phyloP scores from a whole-genome alignment of 2,797 vertebrate species.

The Vultur gryphus region DNA sequence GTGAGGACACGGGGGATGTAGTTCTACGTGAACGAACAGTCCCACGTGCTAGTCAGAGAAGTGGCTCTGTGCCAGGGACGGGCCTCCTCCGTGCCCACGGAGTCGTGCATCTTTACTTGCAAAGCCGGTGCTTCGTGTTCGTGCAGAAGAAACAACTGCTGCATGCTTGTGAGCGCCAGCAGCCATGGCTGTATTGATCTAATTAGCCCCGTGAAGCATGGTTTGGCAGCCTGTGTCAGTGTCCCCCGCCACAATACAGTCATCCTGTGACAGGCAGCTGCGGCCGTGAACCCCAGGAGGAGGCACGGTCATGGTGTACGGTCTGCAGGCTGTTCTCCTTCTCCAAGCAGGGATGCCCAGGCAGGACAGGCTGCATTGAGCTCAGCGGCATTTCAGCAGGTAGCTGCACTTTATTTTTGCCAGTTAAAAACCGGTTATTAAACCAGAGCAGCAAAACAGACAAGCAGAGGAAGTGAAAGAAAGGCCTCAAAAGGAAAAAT shows the following conservation, averaged over 20 bases:
- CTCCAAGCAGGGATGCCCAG: not conserved
- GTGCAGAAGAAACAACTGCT: not conserved
- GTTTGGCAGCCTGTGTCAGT: not conserved
- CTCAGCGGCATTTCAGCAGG: not conserved
- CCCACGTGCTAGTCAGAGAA: not conserved
- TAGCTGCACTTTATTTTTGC: not conserved
- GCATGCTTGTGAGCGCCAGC: not conserved
- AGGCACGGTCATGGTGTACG: fast-evolving
- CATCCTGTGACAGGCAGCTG: not conserved
- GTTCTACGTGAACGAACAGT: not conserved
- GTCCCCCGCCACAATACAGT: not conserved
- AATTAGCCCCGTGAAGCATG: not conserved
- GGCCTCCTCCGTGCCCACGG: not conserved
- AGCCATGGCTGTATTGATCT: not conserved
- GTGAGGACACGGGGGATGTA: not conserved
- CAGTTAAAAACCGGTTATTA: not conserved
- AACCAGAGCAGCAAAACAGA: not conserved
- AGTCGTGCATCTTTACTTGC: not conserved
- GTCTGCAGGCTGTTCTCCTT: not conserved
- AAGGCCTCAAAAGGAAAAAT: not conserved
- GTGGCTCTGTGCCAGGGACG: fast-evolving
- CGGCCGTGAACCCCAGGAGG: not conserved
- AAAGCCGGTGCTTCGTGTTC: not conserved
- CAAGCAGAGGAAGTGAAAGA: not conserved
- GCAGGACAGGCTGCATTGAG: not conserved